Evolutionary conservation across 1,140 invertebrate species (phyloP), one percentile per base, ranked within the genome.

Genomic region (Oryzaephilus surinamensis): DNA sequence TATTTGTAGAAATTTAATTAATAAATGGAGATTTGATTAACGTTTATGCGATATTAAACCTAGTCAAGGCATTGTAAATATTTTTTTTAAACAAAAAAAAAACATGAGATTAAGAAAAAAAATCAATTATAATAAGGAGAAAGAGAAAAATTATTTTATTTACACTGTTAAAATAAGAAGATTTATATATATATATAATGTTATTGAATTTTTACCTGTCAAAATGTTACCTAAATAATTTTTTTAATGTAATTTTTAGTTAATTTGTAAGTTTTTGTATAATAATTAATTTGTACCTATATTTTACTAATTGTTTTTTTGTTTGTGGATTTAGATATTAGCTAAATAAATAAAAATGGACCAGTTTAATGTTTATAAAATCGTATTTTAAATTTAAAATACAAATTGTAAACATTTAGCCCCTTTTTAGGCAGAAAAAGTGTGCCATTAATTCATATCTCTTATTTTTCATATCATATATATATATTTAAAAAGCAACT

Each of bases 21-120:
- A n/a, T n/a, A n/a, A n/a, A n/a, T n/a, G n/a, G n/a, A 41, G 46
- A 45, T 38, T 38, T 37, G 40, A 39, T 16, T 41, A 48, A 51
- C 19, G 10, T 44, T 45, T 46, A 51, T 55, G 50, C 52, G 55
- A 57, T 57, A 55, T n/a, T 43, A n/a, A n/a, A 43, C 47, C 55
- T 57, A 57, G 55, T 57, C 55, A 57, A 49, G 55, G 52, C 52
- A 55, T 48, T 57, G 48, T 55, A 44, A 43, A 52, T 51, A 51
- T 50, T 44, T 47, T 52, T 40, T 37, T 52, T 50, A 36, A 24
- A 24, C 16, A 41, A 36, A 40, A 29, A 17, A 26, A 26, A 35
- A 38, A 26, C 27, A 34, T 41, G 38, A 31, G 32, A 42, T 28
- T 42, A 40, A 28, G 20, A 17, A 38, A 41, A 39, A 40, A 24